These are phyloP conservation scores for Drosophila affinis DNA, from an alignment of 2,888 invertebrate genomes.

Conservation along the genomic window DNA sequence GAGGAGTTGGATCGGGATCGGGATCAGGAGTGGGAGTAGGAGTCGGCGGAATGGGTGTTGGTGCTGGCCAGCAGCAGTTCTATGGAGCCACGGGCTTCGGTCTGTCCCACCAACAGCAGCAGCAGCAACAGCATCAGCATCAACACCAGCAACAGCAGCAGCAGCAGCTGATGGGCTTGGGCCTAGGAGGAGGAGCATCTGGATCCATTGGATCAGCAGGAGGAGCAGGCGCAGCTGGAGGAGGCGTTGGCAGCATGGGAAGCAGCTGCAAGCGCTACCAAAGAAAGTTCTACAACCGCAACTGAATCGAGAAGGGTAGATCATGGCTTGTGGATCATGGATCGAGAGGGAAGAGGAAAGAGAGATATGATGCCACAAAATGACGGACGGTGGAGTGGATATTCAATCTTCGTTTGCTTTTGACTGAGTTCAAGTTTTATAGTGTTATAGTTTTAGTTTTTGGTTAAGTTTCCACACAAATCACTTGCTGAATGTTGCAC, in stretches of 20 bases:
- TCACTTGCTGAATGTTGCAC: constrained; percentile 40
- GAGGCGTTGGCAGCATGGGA: constrained; percentile 73
- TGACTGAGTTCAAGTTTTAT: constrained; percentile 74
- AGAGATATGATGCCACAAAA: constrained; percentile 8
- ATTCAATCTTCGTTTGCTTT: constrained; percentile 67
- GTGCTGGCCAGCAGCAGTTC: constrained; percentile 56
- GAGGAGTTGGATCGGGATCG: constrained; percentile 16
- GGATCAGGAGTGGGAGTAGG: constrained; percentile 32
- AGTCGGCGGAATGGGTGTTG: constrained; percentile 28
- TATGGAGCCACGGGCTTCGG: constrained; percentile 61
- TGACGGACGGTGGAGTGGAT: constrained; percentile 26
- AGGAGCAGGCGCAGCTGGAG: constrained; percentile 49
- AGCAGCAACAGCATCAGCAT: constrained; percentile 58
- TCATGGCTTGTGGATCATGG: background rate
- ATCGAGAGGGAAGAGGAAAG: constrained; percentile 4
- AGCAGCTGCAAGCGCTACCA: constrained; percentile 82
- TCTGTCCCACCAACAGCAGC: constrained; percentile 36
- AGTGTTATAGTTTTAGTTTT: constrained; percentile 21
- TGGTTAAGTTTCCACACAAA: constrained; percentile 30
- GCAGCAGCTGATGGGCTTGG: constrained; percentile 61
- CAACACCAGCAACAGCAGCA: constrained; percentile 49
- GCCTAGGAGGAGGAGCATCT: constrained; percentile 25
- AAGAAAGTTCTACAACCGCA: constrained; percentile 83
- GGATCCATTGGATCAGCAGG: constrained; percentile 17
- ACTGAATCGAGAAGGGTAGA: constrained; percentile 42